These are phyloP conservation scores for Bombus waltoni DNA, from an alignment of 1,140 invertebrate genomes.

Conservation along the genomic window DNA sequence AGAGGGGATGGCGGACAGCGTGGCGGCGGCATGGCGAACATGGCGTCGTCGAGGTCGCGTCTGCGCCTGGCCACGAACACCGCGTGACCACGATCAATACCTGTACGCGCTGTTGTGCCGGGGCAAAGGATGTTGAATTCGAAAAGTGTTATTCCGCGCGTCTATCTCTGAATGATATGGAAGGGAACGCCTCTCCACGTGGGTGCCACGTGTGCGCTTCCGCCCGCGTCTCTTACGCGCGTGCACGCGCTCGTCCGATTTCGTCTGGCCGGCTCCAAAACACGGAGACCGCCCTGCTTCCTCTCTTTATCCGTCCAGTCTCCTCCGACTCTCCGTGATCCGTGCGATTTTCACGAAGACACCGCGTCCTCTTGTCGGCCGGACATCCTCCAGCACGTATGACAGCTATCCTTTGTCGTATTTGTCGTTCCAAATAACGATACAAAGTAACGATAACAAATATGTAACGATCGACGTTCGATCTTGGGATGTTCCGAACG, in stretches of 20 bases:
- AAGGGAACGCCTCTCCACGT: slow-evolving; percentile 83
- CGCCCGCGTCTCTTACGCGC: slow-evolving; percentile 64
- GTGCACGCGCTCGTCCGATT: slow-evolving; percentile 53
- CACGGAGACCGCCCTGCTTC: background rate
- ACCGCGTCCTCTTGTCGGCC: background rate
- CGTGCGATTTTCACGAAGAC: background rate
- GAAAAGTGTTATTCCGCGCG: slow-evolving; percentile 83
- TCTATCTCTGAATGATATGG: slow-evolving; percentile 84
- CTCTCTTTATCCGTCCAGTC: background rate
- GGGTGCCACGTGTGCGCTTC: slow-evolving; percentile 80
- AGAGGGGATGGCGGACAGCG: slow-evolving; percentile 64
- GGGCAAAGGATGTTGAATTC: slow-evolving; percentile 81
- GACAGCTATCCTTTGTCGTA: background rate
- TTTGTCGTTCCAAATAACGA: background rate
- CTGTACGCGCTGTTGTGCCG: slow-evolving; percentile 69
- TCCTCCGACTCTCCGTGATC: background rate
- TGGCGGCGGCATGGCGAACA: slow-evolving; percentile 72
- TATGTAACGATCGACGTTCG: background rate
- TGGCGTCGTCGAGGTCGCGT: slow-evolving; percentile 81
- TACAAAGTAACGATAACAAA: background rate
- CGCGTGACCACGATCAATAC: slow-evolving; percentile 82
- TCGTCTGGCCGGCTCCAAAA: slow-evolving; percentile 18
- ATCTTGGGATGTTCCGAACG: background rate
- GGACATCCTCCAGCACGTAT: background rate
- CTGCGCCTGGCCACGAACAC: slow-evolving; percentile 71